Conservation (phyloP, 2,113 vertebrate species). For the Colossoma macropomum region DNA sequence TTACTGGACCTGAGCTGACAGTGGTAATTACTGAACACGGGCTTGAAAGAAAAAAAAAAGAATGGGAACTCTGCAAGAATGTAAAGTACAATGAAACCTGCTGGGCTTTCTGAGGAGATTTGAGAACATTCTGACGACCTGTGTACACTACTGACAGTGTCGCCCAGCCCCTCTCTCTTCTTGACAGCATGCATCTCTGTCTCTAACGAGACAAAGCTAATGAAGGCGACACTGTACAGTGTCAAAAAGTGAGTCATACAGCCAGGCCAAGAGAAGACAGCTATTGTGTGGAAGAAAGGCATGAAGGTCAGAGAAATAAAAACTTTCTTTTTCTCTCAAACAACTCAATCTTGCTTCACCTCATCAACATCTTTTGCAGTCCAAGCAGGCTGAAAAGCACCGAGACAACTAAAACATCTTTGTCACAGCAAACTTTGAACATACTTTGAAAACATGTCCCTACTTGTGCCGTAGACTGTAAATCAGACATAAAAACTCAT, state of each 20-base stretch:
- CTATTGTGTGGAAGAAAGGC: neutral
- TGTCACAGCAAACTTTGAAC: neutral
- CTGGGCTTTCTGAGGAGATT: neutral
- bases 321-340: neutral
- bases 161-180: neutral
- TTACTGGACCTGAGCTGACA: neutral
- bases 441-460: too few species aligned
- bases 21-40: conserved; percentile 15
- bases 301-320: neutral
- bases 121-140: neutral
- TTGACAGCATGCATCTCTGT: neutral
- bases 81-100: neutral
- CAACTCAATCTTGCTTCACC: neutral
- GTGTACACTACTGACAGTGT: neutral
- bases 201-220: conserved; percentile 10
- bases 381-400: neutral
- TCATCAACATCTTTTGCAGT: neutral
- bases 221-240: neutral
- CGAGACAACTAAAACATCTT: neutral
- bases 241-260: neutral
- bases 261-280: neutral
- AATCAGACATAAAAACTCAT: too few species aligned
- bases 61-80: neutral
- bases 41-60: neutral
- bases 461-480: too few species aligned